Conservation (phyloP, 37 sponge, comb jelly and placozoan species). For the Eunapius fragilis region DNA sequence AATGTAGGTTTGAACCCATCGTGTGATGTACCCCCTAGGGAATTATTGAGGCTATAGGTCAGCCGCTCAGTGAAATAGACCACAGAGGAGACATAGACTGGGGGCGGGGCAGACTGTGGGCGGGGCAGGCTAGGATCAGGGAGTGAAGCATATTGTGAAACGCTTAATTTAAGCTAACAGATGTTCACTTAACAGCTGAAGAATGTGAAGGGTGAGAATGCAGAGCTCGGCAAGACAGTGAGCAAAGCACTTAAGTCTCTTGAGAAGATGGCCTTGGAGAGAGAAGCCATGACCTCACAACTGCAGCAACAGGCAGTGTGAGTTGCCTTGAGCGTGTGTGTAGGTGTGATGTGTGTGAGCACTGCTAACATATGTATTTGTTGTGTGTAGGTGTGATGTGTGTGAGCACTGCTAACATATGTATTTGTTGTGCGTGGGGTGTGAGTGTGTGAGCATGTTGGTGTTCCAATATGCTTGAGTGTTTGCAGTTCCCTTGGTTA, state of each 20-base stretch:
- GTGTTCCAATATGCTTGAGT: too few species aligned
- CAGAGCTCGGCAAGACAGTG: slow-evolving; percentile 20
- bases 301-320: slow-evolving; percentile 71
- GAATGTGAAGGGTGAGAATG: slow-evolving; percentile 36
- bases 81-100: too few species aligned
- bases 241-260: slow-evolving; percentile 29
- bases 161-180: too few species aligned
- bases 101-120: too few species aligned
- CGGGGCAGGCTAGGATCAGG: too few species aligned
- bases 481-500: too few species aligned
- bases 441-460: too few species aligned
- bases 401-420: not conserved
- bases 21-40: not conserved
- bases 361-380: not conserved
- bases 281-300: slow-evolving; percentile 29
- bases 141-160: too few species aligned
- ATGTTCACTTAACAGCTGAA: slow-evolving; percentile 34
- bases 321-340: not conserved
- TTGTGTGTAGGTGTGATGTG: not conserved
- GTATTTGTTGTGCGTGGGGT: not conserved
- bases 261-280: slow-evolving; percentile 46
- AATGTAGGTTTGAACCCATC: too few species aligned
- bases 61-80: too few species aligned
- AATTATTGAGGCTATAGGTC: too few species aligned
- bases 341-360: too few species aligned